Base-by-base conservation (phyloP, 2,888 invertebrate species). In the Hylaea fasciaria region DNA sequence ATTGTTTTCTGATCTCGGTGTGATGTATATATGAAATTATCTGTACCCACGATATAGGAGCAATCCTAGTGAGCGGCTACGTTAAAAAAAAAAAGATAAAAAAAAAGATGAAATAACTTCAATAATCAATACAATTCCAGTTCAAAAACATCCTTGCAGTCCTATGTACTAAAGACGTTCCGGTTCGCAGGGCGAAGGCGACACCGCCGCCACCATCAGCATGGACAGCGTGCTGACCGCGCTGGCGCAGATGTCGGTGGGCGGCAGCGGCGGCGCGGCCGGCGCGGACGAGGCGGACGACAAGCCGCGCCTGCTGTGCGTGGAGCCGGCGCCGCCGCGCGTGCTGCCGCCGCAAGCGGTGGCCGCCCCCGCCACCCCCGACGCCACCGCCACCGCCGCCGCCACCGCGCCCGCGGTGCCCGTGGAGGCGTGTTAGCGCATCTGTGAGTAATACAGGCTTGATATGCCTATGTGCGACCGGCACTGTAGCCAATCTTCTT, bases 101-200 rank as follows among this genome's bases (percentile, higher is more conserved):
- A n/a, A n/a, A n/a, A n/a, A n/a, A n/a, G n/a, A n/a, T n/a, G n/a
- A n/a, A n/a, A n/a, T n/a, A n/a, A n/a, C n/a, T n/a, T n/a, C n/a
- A n/a, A n/a, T n/a, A n/a, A n/a, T n/a, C n/a, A n/a, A n/a, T n/a
- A n/a, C n/a, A n/a, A n/a, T n/a, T n/a, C n/a, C n/a, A n/a, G n/a
- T n/a, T n/a, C n/a, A n/a, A n/a, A n/a, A n/a, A n/a, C n/a, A n/a
- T n/a, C n/a, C n/a, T n/a, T n/a, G n/a, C n/a, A n/a, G n/a, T n/a
- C n/a, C n/a, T n/a, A n/a, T n/a, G n/a, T n/a, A n/a, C n/a, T n/a
- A n/a, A n/a, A n/a, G n/a, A n/a, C n/a, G n/a, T n/a, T n/a, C n/a
- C n/a, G n/a, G n/a, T n/a, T n/a, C n/a, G n/a, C 71, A 91, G 90
- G 91, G 91, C 32, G 91, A 91, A 61, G 91, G 91, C 66, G 91